Evolutionary conservation across 2,113 vertebrate species (phyloP), one percentile per base, ranked within the genome.

Genomic region (Murina feae): DNA sequence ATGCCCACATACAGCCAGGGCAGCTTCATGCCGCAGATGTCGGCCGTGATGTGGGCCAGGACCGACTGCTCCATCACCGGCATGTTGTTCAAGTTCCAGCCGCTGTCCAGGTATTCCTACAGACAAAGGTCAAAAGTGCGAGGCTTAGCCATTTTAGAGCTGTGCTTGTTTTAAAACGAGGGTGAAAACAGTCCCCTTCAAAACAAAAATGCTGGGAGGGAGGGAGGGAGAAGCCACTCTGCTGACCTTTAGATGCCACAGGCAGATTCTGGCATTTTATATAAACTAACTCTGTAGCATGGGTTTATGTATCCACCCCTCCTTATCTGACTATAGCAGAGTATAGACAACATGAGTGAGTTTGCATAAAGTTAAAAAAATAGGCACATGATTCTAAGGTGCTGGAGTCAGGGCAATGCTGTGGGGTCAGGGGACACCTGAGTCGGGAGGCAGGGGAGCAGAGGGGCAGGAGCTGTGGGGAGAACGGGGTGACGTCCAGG

Each of bases 1-100:
- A 99, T 99, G 94, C 99, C 99, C 3, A 99, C 99, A 0, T 99
- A 99, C 0, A 99, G 98, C 99, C 99, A 99, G 0, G 99, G 99
- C 80, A 99, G 97, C 6, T 99, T 99, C 99, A 99, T 99, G 81
- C 99, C 99, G 93, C 99, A 99, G 96, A 99, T 99, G 97, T 99
- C 99, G 1, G 99, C 99, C 12, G 99, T 99, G 83, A 99, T 99
- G 63, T 99, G 99, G 87, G 99, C 99, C 92, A 99, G 98, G 2
- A 99, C 99, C 51, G 99, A 99, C 0, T 99, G 99, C 85, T 99
- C 99, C 99, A 99, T 99, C 98, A 99, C 99, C 0, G 99, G 99
- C 99, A 99, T 99, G 97, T 99, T 99, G 98, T 99, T 99, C 88
- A 99, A 98, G 98, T 99, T 99, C 99, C 99, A 99, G 86, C 99